Base-by-base conservation (phyloP, 92 coral and sea anemone species). In the Isaurus tuberculatus region DNA sequence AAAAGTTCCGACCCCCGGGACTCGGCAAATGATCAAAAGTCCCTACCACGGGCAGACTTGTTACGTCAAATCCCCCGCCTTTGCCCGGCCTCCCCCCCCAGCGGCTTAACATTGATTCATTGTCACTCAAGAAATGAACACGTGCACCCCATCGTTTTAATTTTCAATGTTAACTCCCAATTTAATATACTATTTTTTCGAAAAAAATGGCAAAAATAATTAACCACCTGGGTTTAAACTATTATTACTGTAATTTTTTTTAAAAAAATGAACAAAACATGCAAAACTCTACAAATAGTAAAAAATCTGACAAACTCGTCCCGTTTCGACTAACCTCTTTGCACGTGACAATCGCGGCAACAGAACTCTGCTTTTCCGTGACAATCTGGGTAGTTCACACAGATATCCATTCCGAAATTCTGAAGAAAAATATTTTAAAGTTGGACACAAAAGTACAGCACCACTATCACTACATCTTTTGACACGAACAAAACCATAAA, bases 281-380 rank as follows among this genome's bases (percentile, higher is more conserved):
- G 23, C 13, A 5, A 67, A 5, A 19, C 42, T 17, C 23, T 25
- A 19, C 51, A 25, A 40, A 29, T 1, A 34, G 32, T 15, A 19
- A 13, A 0, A 17, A 30, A 28, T 73, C 65, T 46, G 1, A 7
- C 43, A 19, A 0, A 16, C 3, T 26, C n/a, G 44, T 17, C 42
- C 51, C 9, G n/a, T 53, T 15, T 20, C 23, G n/a, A 77, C 82
- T 19, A 16, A 77, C 82, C 82, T 77, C 49, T 31, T 70, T 58
- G 82, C 25, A 77, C 32, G 23, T 77, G 82, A 40, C 82, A 77
- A 34, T 77, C 82, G 22, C 68, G 46, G 14, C 82, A 77, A 23
- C 70, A 60, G 19, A 77, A 77, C 53, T 77, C 82, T 13, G 82
- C 82, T 65, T 70, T 60, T 34, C 82, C 82, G 64, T 77, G 82